Conservation (phyloP, 2,797 vertebrate genomes). For the Anolis apletophallus region DNA sequence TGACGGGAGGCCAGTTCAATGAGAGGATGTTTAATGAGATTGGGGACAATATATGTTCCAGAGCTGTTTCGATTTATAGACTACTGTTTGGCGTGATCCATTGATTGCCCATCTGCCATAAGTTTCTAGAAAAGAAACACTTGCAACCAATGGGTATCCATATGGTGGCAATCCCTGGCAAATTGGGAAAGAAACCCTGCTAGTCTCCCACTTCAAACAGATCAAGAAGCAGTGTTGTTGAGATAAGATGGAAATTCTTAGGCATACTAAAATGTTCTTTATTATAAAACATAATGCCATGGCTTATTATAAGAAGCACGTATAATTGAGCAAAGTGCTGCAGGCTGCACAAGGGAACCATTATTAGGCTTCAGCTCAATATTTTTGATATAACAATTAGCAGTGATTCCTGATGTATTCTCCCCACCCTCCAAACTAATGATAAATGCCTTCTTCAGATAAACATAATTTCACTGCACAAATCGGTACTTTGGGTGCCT, state of each 20-base stretch:
- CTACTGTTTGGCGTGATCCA: too few species aligned
- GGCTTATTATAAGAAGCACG: constrained; percentile 8
- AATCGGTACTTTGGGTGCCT: constrained; percentile 64
- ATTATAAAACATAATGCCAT: neutral
- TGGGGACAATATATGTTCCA: too few species aligned
- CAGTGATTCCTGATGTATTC: constrained; percentile 57
- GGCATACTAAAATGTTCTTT: constrained; percentile 21
- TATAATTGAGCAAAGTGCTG: constrained; percentile 7
- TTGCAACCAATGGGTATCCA: too few species aligned
- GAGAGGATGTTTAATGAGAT: neutral
- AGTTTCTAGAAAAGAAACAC: too few species aligned
- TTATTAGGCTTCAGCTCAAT: constrained; percentile 32
- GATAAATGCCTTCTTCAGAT: constrained; percentile 58
- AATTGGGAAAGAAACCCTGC: too few species aligned
- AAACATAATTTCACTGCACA: constrained; percentile 73
- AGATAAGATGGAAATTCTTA: neutral
- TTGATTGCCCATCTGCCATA: too few species aligned
- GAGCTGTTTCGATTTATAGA: too few species aligned
- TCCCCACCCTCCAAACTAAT: neutral
- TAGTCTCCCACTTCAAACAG: too few species aligned
- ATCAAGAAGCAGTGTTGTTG: neutral
- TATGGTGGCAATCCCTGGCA: too few species aligned
- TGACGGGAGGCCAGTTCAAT: neutral
- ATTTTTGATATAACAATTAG: constrained; percentile 48
- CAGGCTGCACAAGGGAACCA: neutral